Base-by-base conservation (phyloP, 2,888 invertebrate species). In the Diadegma fenestrale region DNA sequence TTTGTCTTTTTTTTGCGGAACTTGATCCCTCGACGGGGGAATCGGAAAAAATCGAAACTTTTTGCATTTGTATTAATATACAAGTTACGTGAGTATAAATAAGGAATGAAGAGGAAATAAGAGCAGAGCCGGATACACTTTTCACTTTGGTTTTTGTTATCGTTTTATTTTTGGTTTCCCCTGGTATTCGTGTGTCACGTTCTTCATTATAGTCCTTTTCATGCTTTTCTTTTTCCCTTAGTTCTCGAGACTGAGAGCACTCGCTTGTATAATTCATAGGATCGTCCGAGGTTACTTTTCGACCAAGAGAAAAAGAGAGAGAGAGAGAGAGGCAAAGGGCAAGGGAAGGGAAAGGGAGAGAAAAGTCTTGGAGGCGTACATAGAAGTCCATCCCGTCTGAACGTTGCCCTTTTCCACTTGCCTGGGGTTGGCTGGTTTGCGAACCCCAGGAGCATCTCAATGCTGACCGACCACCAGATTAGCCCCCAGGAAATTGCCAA, bases 401-500 rank as follows among this genome's bases (percentile, higher is more conserved):
- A 71, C 77, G 63, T 76, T 82, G 78, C 72, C 73, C 73, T 73
- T 75, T 80, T 75, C 66, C 68, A 80, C 83, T 85, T 77, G 76
- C 84, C 58, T 71, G 48, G 84, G 48, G 72, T 83, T 80, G 78
- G 72, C 85, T 86, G 87, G 89, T 90, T 86, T 64, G 83, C 85
- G 48, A 90, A 89, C 91, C 90, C 90, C 87, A 80, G 88, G 90
- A 90, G 93, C 93, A 93, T 93, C 93, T 92, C 93, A 93, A 93
- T 93, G 93, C 93, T 93, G 93, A 93, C 93, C 92, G 91, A 91
- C 92, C 92, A 89, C 90, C 91, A 92, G 93, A 93, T 94, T 93
- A 94, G 93, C 92, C 91, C 80, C 90, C 92, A 92, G 93, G 93
- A 93, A 94, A 94, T 94, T 94, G 93, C 93, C 93, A 94, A 94